Conservation (phyloP, 2,113 vertebrate genomes). For the Charadrius vociferus region DNA sequence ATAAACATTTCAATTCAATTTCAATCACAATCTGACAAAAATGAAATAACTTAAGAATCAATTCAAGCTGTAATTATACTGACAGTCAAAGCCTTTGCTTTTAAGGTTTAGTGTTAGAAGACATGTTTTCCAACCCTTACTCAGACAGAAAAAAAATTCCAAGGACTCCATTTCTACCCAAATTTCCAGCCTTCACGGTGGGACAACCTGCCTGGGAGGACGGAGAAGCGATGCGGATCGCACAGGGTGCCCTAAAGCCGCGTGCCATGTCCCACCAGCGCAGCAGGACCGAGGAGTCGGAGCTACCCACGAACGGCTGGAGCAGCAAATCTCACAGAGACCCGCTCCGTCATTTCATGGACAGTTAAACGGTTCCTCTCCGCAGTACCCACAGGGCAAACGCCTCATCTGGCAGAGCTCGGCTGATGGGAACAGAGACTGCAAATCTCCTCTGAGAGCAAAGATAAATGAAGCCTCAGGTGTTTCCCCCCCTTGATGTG, state of each 20-base stretch:
- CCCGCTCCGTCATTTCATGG: accelerated
- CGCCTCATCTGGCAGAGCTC: neutral
- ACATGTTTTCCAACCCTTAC: accelerated
- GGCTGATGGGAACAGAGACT: neutral
- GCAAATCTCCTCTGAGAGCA: neutral
- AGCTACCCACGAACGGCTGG: accelerated
- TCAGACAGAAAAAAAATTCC: neutral
- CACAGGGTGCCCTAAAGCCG: neutral
- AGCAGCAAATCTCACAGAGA: neutral
- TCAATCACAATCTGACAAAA: neutral
- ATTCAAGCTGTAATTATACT: neutral
- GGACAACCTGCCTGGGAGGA: neutral
- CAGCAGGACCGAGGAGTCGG: accelerated
- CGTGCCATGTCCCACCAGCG: accelerated
- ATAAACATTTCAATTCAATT: no score
- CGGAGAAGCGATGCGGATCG: accelerated
- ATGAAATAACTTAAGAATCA: neutral
- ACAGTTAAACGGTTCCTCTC: neutral
- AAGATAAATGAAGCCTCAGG: neutral
- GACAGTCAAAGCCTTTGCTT: neutral
- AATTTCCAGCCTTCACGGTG: accelerated
- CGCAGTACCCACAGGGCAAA: accelerated
- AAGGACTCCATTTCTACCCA: neutral
- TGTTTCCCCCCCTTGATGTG: neutral
- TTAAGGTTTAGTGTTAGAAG: neutral